phyloP scores from a whole-genome alignment of 2,888 invertebrate genomes.

The Pherbina coryleti region DNA sequence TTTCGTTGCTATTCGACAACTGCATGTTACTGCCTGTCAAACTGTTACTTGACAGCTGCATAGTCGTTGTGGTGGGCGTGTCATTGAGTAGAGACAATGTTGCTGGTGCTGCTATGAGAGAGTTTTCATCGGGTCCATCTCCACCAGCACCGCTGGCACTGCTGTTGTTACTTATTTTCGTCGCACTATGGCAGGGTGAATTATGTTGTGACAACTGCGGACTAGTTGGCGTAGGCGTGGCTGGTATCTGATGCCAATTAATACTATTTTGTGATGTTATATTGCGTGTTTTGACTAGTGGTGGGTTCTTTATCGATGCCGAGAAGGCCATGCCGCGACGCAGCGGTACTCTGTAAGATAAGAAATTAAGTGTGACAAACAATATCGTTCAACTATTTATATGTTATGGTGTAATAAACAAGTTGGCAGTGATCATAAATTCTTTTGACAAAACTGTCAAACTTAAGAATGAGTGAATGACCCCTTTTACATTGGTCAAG shows the following conservation, averaged over 20 bases:
- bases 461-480: too few species aligned
- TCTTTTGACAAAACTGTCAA: too few species aligned
- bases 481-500: too few species aligned
- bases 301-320: conserved; percentile 79
- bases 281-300: conserved; percentile 84
- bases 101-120: conserved; percentile 46
- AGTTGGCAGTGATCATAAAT: too few species aligned
- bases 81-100: conserved; percentile 31
- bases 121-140: conserved; percentile 33
- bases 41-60: conserved; percentile 52
- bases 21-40: conserved; percentile 48
- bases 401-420: too few species aligned
- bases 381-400: too few species aligned
- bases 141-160: background rate
- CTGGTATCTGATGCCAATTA: conserved; percentile 67
- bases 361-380: background rate
- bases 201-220: conserved; percentile 52
- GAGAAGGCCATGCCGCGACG: conserved; percentile 79
- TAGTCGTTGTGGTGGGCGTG: conserved; percentile 43
- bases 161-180: conserved; percentile 25
- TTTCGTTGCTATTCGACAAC: conserved; percentile 61
- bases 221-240: conserved; percentile 62
- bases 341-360: conserved; percentile 72
- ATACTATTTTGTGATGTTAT: conserved; percentile 73
- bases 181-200: conserved; percentile 49